Evolutionary conservation across 2,113 vertebrate species (phyloP).

Genomic region (Terrapene triunguis): DNA sequence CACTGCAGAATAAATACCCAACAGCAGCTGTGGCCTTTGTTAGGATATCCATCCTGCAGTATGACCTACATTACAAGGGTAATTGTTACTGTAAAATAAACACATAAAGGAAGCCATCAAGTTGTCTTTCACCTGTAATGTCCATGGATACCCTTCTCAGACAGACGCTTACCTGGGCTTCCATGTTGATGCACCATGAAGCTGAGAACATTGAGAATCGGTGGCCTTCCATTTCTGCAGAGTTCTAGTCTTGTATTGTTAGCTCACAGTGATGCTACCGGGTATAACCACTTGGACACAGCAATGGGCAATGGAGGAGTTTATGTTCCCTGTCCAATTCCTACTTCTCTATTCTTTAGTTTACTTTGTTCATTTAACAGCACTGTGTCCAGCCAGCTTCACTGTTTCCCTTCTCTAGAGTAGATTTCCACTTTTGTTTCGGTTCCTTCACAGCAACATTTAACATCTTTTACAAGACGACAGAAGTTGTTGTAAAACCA

Average conservation of each 20-base stretch:
- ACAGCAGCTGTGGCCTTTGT: neutral
- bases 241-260: neutral
- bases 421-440: neutral
- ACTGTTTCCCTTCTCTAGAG: neutral
- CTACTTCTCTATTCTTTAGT: neutral
- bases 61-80: neutral
- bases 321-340: neutral
- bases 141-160: neutral
- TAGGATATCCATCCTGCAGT: neutral
- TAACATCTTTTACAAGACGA: neutral
- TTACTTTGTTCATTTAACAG: accelerated
- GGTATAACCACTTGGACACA: neutral
- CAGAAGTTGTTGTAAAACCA: neutral
- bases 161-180: neutral
- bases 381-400: accelerated
- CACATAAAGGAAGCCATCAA: neutral
- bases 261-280: neutral
- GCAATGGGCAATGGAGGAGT: accelerated
- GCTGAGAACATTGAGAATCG: neutral
- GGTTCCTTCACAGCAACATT: neutral
- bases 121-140: neutral
- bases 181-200: neutral
- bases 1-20: neutral
- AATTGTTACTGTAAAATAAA: too few relatives aligned
- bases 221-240: neutral